These are phyloP conservation scores for Falco rusticolus DNA, from an alignment of 2,797 vertebrate species.

Conservation along the genomic window DNA sequence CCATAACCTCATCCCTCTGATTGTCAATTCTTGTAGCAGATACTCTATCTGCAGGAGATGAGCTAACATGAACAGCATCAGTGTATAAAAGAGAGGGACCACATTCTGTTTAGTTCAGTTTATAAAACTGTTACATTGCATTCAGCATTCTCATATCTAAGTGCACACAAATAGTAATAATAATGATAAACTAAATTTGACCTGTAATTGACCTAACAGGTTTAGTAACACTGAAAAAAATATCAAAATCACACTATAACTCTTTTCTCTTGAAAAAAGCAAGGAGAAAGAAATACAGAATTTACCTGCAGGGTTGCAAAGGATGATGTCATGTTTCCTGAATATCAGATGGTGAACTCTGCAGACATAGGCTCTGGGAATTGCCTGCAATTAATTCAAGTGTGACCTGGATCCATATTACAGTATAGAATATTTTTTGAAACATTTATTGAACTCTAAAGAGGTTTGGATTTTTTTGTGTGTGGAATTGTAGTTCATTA, in stretches of 20 bases:
- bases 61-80: background rate
- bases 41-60: background rate
- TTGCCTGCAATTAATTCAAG: background rate
- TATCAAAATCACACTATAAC: background rate
- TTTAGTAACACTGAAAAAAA: background rate
- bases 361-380: background rate
- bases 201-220: background rate
- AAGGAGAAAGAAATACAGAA: background rate
- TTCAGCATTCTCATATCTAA: background rate
- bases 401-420: background rate
- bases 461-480: accelerated
- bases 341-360: background rate
- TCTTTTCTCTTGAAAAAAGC: background rate
- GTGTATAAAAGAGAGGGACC: background rate
- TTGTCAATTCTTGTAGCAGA: background rate
- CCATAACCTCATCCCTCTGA: background rate
- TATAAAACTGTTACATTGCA: background rate
- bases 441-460: background rate
- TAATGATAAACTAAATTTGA: background rate
- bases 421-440: accelerated
- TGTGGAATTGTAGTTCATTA: background rate
- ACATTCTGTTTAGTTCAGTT: background rate
- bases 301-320: background rate
- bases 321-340: background rate
- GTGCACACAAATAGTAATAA: background rate